Base-by-base conservation (phyloP, 1,140 invertebrate genomes). In the Andricus grossulariae region DNA sequence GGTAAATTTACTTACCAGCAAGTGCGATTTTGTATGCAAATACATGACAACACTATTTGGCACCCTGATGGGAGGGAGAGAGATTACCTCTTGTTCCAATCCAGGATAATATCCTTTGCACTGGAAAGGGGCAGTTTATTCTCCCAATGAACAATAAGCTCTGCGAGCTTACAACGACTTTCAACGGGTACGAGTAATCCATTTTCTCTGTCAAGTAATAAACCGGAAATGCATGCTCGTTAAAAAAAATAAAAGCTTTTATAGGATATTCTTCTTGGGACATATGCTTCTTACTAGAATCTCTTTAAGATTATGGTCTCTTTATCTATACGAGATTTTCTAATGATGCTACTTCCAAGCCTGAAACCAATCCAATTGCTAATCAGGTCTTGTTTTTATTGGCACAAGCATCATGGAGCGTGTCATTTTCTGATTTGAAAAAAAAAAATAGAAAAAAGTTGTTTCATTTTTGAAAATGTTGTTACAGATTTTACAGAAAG, bases 11-110 rank as follows among this genome's bases (percentile, higher is more conserved):
- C 60, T 66, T 39, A 66, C 25, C 15, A 16, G 21, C 32, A 15
- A 39, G 25, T 66, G 60, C 16, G 32, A 66, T 66, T 39, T 57
- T 32, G 55, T 57, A 57, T 57, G 55, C 19, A 57, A 57, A 25
- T 57, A 66, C 60, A 66, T 66, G 21, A 66, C 60, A 66, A 66
- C 15, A 66, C 15, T 66, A 66, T 66, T 66, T 66, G 60, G 60
- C 60, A 39, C 60, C 15, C 60, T 66, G 25, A 66, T 66, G 25
- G 60, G 32, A 66, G 10, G 60, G 6, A 66, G 60, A 39, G 60
- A 66, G 60, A 66, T 66, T 66, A 66, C 60, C 16, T 32, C 60
- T 66, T 39, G 60, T 66, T 66, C 16, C 60, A 66, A 45, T 66
- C 45, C 32, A 45, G 60, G 60, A 66, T 66, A 66, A 66, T 66